Percentiles rank a stretch among this genome's conserved stretches.
Conservation (phyloP, 2,797 vertebrate genomes). For the Sebastes paucispinis region DNA sequence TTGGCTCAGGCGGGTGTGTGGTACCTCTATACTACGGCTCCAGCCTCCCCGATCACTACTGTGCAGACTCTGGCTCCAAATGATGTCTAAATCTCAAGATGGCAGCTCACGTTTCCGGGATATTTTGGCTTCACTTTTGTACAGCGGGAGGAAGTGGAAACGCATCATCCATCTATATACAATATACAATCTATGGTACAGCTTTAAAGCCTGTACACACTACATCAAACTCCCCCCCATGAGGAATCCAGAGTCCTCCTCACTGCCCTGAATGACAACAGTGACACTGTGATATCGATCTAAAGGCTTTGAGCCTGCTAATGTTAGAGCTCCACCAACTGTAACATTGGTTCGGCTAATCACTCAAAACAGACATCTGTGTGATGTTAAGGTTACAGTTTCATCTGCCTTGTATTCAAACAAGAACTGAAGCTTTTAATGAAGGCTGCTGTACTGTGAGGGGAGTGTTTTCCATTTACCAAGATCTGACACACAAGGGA, state of each 20-base stretch:
- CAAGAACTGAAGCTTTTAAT: conserved; percentile 2
- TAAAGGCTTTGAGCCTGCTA: conserved; percentile 3
- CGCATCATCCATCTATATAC: too few relatives aligned
- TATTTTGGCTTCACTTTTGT: too few relatives aligned
- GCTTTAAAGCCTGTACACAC: not conserved
- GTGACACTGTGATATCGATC: not conserved
- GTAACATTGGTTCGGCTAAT: not conserved
- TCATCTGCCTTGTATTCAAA: conserved; percentile 4
- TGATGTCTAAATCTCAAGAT: too few relatives aligned
- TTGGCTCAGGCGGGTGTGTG: too few relatives aligned
- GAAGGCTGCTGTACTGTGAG: conserved; percentile 3
- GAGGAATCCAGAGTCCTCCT: not conserved
- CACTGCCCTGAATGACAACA: not conserved
- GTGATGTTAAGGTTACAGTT: not conserved
- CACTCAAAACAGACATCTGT: not conserved
- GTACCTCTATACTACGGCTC: fast-evolving
- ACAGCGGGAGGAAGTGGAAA: too few relatives aligned
- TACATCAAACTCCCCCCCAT: not conserved
- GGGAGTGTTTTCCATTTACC: conserved; percentile 34
- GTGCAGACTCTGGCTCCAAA: too few relatives aligned
- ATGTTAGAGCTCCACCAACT: not conserved
- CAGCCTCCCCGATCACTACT: too few relatives aligned
- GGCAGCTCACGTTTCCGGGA: too few relatives aligned
- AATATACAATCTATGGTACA: too few relatives aligned
- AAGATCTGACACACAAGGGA: conserved; percentile 47